phyloP scores from a whole-genome alignment of 2,113 vertebrate species.

The Corvus hawaiiensis region DNA sequence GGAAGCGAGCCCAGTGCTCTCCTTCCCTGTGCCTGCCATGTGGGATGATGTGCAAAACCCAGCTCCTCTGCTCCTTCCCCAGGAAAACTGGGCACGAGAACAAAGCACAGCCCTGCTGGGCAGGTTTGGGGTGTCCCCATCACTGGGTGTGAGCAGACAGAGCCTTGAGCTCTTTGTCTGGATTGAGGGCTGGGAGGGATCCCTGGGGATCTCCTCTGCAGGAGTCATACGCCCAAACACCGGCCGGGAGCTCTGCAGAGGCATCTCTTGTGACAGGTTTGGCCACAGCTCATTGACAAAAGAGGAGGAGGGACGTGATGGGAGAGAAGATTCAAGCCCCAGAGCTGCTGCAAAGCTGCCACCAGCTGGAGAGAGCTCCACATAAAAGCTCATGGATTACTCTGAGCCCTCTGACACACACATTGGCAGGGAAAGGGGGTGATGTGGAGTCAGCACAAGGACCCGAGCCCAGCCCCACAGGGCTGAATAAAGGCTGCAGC shows the following conservation, averaged over 20 bases:
- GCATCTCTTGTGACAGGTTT: neutral
- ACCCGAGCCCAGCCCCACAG: neutral
- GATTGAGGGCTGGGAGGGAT: neutral
- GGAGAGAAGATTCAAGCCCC: neutral
- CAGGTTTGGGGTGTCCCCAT: neutral
- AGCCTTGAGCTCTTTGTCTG: neutral
- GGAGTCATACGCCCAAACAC: neutral
- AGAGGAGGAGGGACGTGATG: neutral
- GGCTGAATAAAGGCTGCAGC: neutral
- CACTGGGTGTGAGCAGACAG: neutral
- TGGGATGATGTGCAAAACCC: neutral
- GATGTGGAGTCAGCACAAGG: neutral
- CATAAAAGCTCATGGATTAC: neutral
- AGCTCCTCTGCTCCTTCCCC: neutral
- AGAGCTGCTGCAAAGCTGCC: neutral
- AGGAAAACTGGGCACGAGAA: neutral
- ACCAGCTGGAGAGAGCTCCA: neutral
- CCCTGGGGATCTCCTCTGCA: neutral
- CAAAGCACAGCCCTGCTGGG: neutral
- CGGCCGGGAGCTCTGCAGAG: neutral
- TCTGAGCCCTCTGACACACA: neutral
- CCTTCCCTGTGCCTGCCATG: neutral
- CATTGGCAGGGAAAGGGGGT: neutral
- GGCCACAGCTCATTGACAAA: neutral
- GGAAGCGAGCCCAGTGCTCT: fast-evolving